A percentile compares a stretch with the other conserved stretches of the same genome.
Conservation (phyloP, 2,888 invertebrate genomes). For the Celastrina argiolus region DNA sequence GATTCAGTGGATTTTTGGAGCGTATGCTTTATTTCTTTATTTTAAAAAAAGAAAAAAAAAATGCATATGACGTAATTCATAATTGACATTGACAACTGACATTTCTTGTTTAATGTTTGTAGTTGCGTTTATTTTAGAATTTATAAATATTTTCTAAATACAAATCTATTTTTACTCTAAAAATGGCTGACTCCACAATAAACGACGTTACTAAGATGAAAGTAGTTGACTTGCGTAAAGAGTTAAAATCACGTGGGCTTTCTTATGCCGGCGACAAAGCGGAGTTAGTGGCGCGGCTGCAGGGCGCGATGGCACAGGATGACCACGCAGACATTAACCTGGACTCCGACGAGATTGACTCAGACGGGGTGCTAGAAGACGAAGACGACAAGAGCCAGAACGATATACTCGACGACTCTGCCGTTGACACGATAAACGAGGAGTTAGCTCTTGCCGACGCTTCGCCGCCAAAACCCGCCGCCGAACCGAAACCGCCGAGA, state of each 20-base stretch:
- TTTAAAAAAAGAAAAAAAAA: not conserved
- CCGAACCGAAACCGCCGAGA: conserved; percentile 49
- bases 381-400: conserved; percentile 74
- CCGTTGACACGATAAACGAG: conserved; percentile 60
- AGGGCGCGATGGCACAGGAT: conserved; percentile 70
- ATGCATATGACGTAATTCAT: not conserved
- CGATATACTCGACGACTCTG: conserved; percentile 61
- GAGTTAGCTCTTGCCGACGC: conserved; percentile 51
- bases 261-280: conserved; percentile 87
- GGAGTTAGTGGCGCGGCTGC: conserved; percentile 87
- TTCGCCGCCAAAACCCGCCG: conserved; percentile 40
- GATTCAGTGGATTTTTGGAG: too few relatives aligned
- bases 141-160: conserved; percentile 14
- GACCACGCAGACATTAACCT: conserved; percentile 63
- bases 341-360: conserved; percentile 74
- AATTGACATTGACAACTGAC: not conserved
- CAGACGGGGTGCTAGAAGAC: conserved; percentile 72
- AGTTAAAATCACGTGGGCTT: conserved; percentile 87
- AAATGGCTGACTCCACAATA: conserved; percentile 45
- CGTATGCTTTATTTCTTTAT: too few relatives aligned
- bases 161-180: not conserved
- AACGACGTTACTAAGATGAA: conserved; percentile 71
- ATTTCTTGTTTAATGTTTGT: not conserved
- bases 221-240: conserved; percentile 91
- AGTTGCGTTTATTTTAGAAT: not conserved